Evolutionary conservation across 2,888 invertebrate genomes (phyloP), one percentile per base, ranked within the genome.

Genomic region (Auanema freiburgensis): DNA sequence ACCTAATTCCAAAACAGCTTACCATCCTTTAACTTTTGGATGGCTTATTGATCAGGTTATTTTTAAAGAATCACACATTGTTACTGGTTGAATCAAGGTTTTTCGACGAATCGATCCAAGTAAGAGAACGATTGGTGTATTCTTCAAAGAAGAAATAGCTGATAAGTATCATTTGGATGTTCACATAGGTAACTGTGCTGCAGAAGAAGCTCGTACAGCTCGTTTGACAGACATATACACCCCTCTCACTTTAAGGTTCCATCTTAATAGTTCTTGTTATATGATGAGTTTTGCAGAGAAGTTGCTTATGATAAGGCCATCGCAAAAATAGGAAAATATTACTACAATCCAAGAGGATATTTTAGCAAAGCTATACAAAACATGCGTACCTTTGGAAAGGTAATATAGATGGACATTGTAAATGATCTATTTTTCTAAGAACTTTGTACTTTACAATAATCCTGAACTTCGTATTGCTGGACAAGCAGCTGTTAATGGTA

Each of bases 1-100:
- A 8, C 72, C 76, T 0, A 84, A 84, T 76, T 74, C 80, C 2
- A 67, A 74, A n/a, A 74, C 77, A 44, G 84, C 84, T 4, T 85
- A 85, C 71, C 85, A 85, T 67, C 81, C 76, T 1, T 63, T 84
- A 4, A 84, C 84, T n/a, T 79, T 79, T 60, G 85, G 84, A 10
- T 74, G 83, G 65, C 81, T 83, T 55, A 74, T 82, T 11, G 84
- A 85, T 65, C 80, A 79, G 46, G 66, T 85, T 43, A 69, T 33
- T 12, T 43, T n/a, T n/a, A n/a, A n/a, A n/a, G 14, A 43, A 43
- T 43, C 12, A n/a, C n/a, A 12, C n/a, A 11, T n/a, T 12, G 14
- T 43, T 12, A 43, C 12, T 43, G 10, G 11, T 44, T 14, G 44
- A 12, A 59, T 59, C 12, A 42, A 64, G 64, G 56, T 72, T 0